Base-by-base conservation (phyloP, 2,888 invertebrate genomes). In the Agrotis exclamationis region DNA sequence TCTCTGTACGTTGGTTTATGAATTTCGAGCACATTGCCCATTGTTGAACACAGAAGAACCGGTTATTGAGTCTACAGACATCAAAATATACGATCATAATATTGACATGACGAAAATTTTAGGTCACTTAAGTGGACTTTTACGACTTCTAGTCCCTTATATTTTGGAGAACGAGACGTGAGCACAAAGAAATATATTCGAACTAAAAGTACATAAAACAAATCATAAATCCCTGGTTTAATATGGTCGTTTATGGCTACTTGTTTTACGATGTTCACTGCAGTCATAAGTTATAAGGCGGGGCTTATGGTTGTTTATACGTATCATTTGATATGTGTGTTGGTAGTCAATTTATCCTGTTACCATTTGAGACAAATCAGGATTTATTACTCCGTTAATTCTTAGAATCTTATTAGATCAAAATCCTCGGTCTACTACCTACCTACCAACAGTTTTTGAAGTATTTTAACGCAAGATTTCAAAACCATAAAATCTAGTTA, bases 211-310 rank as follows among this genome's bases (percentile, higher is more conserved):
- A 44, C n/a, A 39, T 66, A 60, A 72, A 62, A 20, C 24, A 39
- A 47, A 54, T 51, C 45, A 64, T 76, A 63, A 53, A 63, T 62
- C 50, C 24, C 47, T 28, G 20, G n/a, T 68, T 54, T 64, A 80
- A 64, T 64, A 50, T 9, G 50, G 54, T 47, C 62, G 58, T 76
- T 80, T 59, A 70, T 64, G 80, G 62, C n/a, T 45, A 64, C 24
- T 11, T 39, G 20, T 65, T n/a, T n/a, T 50, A 63, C 53, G 58
- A 65, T 53, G 28, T 20, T 50, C 56, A 24, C 13, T 78, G 81
- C 77, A 65, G 57, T 56, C 62, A 69, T 63, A 51, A 22, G 54
- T 51, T 20, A n/a, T n/a, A n/a, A n/a, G 44, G 22, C 48, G 9
- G 45, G 45, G 9, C 13, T 47, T 50, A 63, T 68, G 48, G 44